Evolutionary conservation across 2,113 vertebrate species (phyloP).

Genomic region (Mugil cephalus): DNA sequence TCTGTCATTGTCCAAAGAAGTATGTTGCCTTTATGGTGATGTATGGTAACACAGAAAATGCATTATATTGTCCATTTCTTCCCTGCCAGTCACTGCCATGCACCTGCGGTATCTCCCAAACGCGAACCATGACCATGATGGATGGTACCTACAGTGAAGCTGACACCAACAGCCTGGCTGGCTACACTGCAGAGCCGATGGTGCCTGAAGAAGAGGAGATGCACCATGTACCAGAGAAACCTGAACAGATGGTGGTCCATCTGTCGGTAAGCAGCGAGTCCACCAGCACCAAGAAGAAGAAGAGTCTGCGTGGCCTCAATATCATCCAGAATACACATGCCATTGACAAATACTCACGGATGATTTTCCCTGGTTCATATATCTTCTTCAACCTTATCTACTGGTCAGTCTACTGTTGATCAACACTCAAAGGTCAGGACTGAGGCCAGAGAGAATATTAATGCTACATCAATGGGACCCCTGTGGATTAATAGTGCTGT

Average conservation of each 20-base stretch:
- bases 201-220: slow-evolving; percentile 84
- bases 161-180: slow-evolving; percentile 93
- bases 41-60: no score
- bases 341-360: slow-evolving; percentile 95
- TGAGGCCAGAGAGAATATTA: neutral
- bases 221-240: slow-evolving; percentile 87
- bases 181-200: slow-evolving; percentile 89
- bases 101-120: slow-evolving; percentile 90
- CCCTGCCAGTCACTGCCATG: slow-evolving; percentile 86
- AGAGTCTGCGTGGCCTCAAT: slow-evolving; percentile 86
- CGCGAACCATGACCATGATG: slow-evolving; percentile 90
- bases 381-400: slow-evolving; percentile 99
- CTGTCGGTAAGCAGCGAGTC: slow-evolving; percentile 89
- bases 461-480: slow-evolving; percentile 8
- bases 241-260: slow-evolving; percentile 91
- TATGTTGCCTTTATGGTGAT: no score
- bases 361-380: slow-evolving; percentile 95
- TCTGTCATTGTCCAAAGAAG: no score
- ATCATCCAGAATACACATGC: slow-evolving; percentile 94
- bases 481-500: slow-evolving; percentile 6
- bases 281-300: slow-evolving; percentile 90
- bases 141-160: slow-evolving; percentile 93
- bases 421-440: neutral
- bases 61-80: neutral
- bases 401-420: slow-evolving; percentile 96